Percentiles rank a stretch among this genome's conserved stretches.
phyloP scores from a whole-genome alignment of 2,888 invertebrate species.

The Pyrrhosoma nymphula region DNA sequence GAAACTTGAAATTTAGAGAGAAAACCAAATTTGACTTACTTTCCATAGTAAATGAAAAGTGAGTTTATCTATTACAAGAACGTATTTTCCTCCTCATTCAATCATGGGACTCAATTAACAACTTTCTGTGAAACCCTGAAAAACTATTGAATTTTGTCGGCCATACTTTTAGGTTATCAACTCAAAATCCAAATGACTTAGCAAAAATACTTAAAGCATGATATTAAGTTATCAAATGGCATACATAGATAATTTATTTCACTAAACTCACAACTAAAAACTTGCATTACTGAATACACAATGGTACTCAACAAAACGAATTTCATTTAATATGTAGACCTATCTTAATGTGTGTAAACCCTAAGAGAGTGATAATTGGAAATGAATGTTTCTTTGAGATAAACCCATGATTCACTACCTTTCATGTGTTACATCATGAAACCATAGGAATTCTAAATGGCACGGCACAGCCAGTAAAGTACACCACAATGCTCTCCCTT shows the following conservation, averaged over 20 bases:
- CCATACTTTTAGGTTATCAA: neutral
- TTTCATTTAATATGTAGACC: neutral
- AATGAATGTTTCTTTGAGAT: neutral
- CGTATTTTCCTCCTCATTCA: neutral
- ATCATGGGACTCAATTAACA: neutral
- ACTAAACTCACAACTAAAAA: neutral
- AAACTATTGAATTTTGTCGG: neutral
- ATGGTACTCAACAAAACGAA: neutral
- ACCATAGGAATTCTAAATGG: slow-evolving; percentile 14
- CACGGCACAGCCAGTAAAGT: slow-evolving; percentile 13
- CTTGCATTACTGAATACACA: neutral
- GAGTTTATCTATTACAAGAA: neutral
- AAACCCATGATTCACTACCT: slow-evolving; percentile 32
- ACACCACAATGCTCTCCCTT: neutral
- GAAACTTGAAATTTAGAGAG: neutral
- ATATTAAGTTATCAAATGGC: neutral
- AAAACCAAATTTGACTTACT: neutral
- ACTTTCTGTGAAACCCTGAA: neutral
- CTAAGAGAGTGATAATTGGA: neutral
- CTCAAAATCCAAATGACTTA: neutral
- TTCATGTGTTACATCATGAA: slow-evolving; percentile 12
- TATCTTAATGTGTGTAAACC: neutral
- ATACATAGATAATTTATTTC: neutral
- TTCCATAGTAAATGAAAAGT: neutral
- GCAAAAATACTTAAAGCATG: neutral